Percentiles rank a stretch among this genome's conserved stretches.
Conservation (phyloP, 2,888 invertebrate genomes). For the Tenthredo amoena region DNA sequence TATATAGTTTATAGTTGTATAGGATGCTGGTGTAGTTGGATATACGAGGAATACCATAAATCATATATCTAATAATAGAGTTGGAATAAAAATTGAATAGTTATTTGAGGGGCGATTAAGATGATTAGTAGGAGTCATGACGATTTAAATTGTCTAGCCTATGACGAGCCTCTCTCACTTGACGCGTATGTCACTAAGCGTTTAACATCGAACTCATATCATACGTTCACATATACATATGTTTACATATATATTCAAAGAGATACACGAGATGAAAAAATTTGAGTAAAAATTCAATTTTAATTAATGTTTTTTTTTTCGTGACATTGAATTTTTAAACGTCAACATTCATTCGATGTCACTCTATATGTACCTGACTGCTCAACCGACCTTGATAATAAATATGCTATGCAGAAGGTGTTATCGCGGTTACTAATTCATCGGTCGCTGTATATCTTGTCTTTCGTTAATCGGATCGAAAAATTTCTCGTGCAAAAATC, state of each 20-base stretch:
- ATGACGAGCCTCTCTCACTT: constrained; percentile 26
- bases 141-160: constrained; percentile 30
- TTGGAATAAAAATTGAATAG: background rate
- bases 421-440: background rate
- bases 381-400: constrained; percentile 1
- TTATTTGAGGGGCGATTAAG: background rate
- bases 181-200: constrained; percentile 19
- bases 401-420: background rate
- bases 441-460: background rate
- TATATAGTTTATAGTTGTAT: too few species aligned
- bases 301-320: background rate
- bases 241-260: too few species aligned
- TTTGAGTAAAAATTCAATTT: background rate
- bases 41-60: background rate
- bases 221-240: background rate
- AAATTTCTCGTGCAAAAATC: background rate
- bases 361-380: background rate
- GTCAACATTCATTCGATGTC: background rate
- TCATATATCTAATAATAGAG: background rate
- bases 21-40: too few species aligned
- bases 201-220: background rate
- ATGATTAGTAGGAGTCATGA: background rate
- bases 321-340: background rate
- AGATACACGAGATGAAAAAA: background rate
- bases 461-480: background rate